Evolutionary conservation across 1,140 invertebrate genomes (phyloP).

Genomic region (Microvelia longipes): DNA sequence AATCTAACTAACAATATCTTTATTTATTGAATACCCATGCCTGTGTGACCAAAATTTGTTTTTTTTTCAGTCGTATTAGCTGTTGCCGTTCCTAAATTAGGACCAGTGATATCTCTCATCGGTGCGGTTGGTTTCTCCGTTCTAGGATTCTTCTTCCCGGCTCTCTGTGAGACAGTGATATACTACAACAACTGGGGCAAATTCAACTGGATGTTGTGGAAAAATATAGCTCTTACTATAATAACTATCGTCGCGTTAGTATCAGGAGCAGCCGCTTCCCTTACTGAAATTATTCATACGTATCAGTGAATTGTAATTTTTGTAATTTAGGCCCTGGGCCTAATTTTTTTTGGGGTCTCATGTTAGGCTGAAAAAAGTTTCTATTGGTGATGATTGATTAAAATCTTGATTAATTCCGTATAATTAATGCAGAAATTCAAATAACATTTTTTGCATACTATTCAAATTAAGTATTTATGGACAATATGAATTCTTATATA

Average conservation of each 20-base stretch:
- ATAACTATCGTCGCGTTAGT: constrained; percentile 45
- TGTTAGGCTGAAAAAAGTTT: too few relatives aligned
- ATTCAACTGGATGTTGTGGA: constrained; percentile 13
- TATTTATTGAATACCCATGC: too few relatives aligned
- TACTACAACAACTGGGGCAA: constrained; percentile 9
- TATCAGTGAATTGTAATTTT: too few relatives aligned
- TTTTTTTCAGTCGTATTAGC: constrained; percentile 31
- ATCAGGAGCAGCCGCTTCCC: constrained; percentile 43
- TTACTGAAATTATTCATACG: constrained; percentile 38
- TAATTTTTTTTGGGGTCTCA: too few relatives aligned
- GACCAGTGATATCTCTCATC: constrained; percentile 45
- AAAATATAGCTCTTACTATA: constrained; percentile 20
- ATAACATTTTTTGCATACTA: too few relatives aligned
- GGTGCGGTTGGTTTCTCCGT: constrained; percentile 43
- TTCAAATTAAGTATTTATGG: too few relatives aligned
- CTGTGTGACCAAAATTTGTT: not conserved
- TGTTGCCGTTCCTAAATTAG: constrained; percentile 40
- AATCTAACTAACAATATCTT: too few relatives aligned
- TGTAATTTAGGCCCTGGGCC: too few relatives aligned
- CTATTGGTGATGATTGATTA: too few relatives aligned
- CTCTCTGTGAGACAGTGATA: constrained; percentile 37
- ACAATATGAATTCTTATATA: too few relatives aligned
- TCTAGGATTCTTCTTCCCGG: constrained; percentile 46
- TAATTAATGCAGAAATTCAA: too few relatives aligned
- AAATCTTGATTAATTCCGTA: too few relatives aligned